Evolutionary conservation across 2,113 vertebrate genomes (phyloP).

Genomic region (Hirundichthys speculiger): DNA sequence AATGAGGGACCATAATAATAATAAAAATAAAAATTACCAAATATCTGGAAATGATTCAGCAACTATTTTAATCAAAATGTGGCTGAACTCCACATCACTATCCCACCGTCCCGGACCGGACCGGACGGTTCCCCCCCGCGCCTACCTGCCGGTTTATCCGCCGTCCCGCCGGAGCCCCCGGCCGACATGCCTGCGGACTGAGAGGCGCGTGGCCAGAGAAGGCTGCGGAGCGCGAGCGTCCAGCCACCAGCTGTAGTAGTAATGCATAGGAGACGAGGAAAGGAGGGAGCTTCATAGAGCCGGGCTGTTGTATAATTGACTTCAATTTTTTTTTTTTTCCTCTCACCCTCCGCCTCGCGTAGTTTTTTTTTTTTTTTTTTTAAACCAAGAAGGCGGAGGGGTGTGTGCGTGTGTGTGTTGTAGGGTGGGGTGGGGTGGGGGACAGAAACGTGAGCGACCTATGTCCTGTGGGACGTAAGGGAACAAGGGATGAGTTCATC

Average conservation of each 20-base stretch:
- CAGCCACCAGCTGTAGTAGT: slow-evolving; percentile 57
- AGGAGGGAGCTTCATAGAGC: slow-evolving; percentile 45
- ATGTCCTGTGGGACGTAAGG: slow-evolving; percentile 10
- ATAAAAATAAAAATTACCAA: too few species aligned
- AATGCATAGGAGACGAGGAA: slow-evolving; percentile 18
- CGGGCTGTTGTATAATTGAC: slow-evolving; percentile 63
- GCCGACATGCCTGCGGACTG: slow-evolving; percentile 67
- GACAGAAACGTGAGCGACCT: slow-evolving; percentile 24
- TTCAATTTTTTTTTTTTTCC: slow-evolving; percentile 66
- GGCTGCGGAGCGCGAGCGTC: slow-evolving; percentile 55
- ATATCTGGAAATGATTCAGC: too few species aligned
- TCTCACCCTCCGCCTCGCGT: slow-evolving; percentile 33
- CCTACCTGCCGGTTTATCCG: slow-evolving; percentile 49
- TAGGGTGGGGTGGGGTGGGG: neutral
- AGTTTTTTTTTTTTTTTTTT: slow-evolving; percentile 9
- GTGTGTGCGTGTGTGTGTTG: slow-evolving; percentile 2
- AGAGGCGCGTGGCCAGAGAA: slow-evolving; percentile 46
- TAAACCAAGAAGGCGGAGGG: too few species aligned
- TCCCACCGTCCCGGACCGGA: too few species aligned
- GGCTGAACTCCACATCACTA: too few species aligned
- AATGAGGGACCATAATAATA: too few species aligned
- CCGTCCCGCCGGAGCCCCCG: slow-evolving; percentile 42
- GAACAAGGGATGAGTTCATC: neutral
- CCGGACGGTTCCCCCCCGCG: too few species aligned
- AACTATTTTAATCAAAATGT: too few species aligned